Base-by-base conservation (phyloP, 1,140 invertebrate genomes). In the Habropoda laboriosa region DNA sequence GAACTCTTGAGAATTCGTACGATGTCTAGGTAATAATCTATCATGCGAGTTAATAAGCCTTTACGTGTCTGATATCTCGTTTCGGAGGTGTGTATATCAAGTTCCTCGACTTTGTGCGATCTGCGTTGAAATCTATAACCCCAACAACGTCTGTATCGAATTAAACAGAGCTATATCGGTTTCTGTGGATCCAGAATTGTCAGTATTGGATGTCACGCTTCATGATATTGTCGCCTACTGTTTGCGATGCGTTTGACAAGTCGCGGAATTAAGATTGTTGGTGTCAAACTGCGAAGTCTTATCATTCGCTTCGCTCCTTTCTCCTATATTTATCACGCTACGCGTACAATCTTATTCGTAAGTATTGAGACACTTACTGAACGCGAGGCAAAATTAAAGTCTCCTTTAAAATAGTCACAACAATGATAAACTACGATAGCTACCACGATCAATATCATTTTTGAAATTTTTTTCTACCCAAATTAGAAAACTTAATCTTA, bases 181-280 rank as follows among this genome's bases (percentile, higher is more conserved):
- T 47, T 66, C 63, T 66, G 27, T 27, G 24, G 16, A 47, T 30
- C 18, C 63, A 8, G 18, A 66, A 66, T 66, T 47, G 47, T 47
- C 42, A 32, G 42, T 66, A 47, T 66, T 12, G 63, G 18, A 30
- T 47, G 16, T 32, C 63, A n/a, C 8, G 38, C 24, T 45, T 30
- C 6, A 38, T 24, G 6, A 21, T 63, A 63, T 1, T 8, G 40
- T 30, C 18, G 24, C 27, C 8, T 24, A 13, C 0, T 10, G 35
- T 38, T 24, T 24, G 58, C 21, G 10, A 35, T 40, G 24, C 13
- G n/a, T 40, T 64, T 30, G 63, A 64, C 35, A 45, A 21, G 30
- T n/a, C 30, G 6, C 30, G 10, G 10, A n/a, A 21, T 18, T 21
- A 49, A 10, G 47, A 24, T 38, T 21, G 12, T 38, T 16, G 10